Conservation (phyloP, 2,113 vertebrate species). For the Herpailurus yagouaroundi region DNA sequence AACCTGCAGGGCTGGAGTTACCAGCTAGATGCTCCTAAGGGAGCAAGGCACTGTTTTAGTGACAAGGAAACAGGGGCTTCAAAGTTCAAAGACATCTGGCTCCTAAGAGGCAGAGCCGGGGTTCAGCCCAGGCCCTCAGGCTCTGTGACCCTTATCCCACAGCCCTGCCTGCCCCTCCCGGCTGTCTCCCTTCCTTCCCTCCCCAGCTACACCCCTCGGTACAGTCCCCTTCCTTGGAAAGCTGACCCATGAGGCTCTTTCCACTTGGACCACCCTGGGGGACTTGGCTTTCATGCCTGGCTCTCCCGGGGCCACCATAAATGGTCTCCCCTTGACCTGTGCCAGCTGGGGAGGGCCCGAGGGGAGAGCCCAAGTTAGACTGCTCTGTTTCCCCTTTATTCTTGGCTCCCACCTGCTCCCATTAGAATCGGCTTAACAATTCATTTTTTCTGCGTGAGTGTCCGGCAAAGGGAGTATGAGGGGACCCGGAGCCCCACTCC, state of each 20-base stretch:
- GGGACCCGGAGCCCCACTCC: neutral
- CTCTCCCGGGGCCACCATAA: neutral
- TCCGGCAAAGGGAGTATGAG: neutral
- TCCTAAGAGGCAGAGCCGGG: neutral
- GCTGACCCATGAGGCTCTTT: rapidly evolving
- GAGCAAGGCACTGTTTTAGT: no score
- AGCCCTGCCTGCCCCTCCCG: neutral
- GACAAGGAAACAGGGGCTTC: no score
- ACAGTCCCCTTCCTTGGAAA: neutral
- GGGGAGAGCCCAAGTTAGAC: neutral
- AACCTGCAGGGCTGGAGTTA: no score
- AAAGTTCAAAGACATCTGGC: no score
- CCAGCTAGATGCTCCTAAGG: no score
- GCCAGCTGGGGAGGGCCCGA: no score
- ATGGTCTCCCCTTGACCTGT: rapidly evolving
- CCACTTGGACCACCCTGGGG: no score
- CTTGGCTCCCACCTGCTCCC: neutral
- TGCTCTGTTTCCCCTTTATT: rapidly evolving
- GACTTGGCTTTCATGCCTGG: no score
- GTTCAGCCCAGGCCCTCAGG: neutral
- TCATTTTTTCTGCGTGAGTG: neutral
- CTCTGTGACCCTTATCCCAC: neutral
- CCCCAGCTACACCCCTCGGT: no score
- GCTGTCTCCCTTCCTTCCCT: neutral
- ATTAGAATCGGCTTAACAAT: no score